Conservation (phyloP, 2,888 invertebrate species). For the Odontothrips loti region DNA sequence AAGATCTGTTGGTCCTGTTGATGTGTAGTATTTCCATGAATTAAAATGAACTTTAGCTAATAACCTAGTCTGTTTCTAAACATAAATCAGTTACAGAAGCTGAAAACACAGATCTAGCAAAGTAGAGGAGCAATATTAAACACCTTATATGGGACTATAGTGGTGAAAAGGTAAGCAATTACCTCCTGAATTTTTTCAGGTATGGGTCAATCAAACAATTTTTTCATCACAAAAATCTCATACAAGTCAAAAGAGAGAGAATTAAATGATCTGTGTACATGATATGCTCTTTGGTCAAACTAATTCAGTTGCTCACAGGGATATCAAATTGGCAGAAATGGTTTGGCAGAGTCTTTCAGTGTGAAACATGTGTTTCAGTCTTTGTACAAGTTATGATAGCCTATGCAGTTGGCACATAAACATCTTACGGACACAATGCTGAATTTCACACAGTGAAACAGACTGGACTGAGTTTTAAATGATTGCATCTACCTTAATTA, state of each 20-base stretch:
- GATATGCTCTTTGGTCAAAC: conserved; percentile 20
- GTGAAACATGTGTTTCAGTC: conserved; percentile 16
- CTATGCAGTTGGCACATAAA: neutral
- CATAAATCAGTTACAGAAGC: neutral
- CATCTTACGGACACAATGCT: no score
- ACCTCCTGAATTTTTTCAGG: neutral
- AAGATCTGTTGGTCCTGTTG: conserved; percentile 26
- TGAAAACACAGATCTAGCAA: neutral
- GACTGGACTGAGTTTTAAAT: no score
- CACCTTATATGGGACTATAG: neutral
- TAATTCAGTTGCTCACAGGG: conserved; percentile 14
- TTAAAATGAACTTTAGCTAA: neutral
- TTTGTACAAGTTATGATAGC: neutral
- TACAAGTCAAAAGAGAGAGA: neutral
- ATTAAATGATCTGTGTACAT: conserved; percentile 13
- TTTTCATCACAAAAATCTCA: no score
- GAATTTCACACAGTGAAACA: no score
- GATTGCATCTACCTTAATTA: neutral
- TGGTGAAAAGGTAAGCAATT: neutral
- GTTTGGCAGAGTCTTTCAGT: neutral
- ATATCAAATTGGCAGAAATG: neutral
- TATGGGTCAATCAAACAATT: no score
- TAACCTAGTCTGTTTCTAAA: neutral
- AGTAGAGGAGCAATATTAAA: neutral
- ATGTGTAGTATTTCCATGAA: neutral